A percentile compares a stretch with the other conserved stretches of the same genome.
Conservation (phyloP, 37 sponge, comb jelly and placozoan genomes). For the Chondrilla cf. caribensis region DNA sequence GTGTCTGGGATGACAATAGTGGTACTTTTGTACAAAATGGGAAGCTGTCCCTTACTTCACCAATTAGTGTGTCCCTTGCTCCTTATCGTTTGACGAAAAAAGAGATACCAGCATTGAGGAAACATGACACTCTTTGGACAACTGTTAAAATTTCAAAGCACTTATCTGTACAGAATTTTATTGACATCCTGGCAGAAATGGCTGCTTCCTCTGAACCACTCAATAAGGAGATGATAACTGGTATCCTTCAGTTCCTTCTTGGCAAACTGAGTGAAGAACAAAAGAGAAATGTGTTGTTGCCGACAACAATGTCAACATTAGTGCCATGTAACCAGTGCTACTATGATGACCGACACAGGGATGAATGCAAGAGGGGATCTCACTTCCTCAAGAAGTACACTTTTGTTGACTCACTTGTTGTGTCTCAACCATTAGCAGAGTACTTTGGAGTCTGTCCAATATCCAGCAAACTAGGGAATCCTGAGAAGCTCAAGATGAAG, state of each 20-base stretch:
- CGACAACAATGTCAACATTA: slow-evolving; percentile 19
- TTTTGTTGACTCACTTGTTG: slow-evolving; percentile 30
- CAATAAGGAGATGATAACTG: too few species aligned
- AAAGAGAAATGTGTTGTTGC: slow-evolving; percentile 28
- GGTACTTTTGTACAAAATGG: neutral
- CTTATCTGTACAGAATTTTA: neutral
- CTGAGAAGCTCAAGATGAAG: slow-evolving; percentile 26
- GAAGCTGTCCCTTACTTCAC: neutral
- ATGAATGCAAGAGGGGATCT: neutral
- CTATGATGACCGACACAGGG: slow-evolving; percentile 54
- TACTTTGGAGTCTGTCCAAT: slow-evolving; percentile 53
- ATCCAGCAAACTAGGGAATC: slow-evolving; percentile 50
- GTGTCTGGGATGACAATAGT: slow-evolving; percentile 9
- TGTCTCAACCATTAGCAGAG: slow-evolving; percentile 23
- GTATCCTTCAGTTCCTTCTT: slow-evolving; percentile 5
- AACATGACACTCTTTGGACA: neutral
- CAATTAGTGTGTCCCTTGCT: neutral
- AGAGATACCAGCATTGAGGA: neutral
- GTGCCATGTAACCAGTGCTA: slow-evolving; percentile 27
- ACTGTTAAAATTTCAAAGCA: neutral
- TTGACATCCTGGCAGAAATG: slow-evolving; percentile 10
- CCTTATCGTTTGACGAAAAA: neutral
- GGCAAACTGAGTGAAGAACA: neutral
- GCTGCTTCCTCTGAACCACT: neutral
- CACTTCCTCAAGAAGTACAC: neutral